Base-by-base conservation (phyloP, 2,113 vertebrate species). In the Harpagus bidentatus region DNA sequence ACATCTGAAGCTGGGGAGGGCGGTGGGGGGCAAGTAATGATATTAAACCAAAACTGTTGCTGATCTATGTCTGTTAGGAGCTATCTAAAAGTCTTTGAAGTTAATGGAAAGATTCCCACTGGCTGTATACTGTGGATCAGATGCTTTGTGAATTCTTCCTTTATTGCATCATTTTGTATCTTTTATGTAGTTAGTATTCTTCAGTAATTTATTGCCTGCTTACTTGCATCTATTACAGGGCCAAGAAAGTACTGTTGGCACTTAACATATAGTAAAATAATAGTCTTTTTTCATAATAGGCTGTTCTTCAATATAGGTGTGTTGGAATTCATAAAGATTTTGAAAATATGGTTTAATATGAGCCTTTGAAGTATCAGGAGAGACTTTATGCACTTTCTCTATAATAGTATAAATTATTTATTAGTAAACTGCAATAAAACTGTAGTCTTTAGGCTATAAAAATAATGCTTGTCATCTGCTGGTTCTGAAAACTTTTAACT, bases 381-480 rank as follows among this genome's bases (percentile, higher is more conserved):
- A 45, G 72, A 61, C n/a, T 93, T 90, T 40, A 42, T 86, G 59
- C 10, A 50, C 34, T 79, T 94, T 67, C 79, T 69, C 36, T 85
- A 3, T 76, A 94, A 85, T 58, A 66, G 13, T 40, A 78, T 74
- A 80, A 90, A 88, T 92, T 79, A 79, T 94, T 95, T 86, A 91
- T 94, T 83, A 95, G 63, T 88, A 90, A 85, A 84, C 53, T 70
- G 42, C 63, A 92, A 88, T 95, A 89, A 90, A 91, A 85, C 55
- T 56, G 15, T 9, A 47, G 50, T 55, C 73, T 59, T 80, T 62
- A 65, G 70, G 72, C 40, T 70, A 67, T 53, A 90, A 85, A 95
- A 78, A 72, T 56, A 94, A 89, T 67, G 34, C 38, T 76, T 88
- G 31, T 91, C 40, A 45, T 63, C 25, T 89, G 32, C n/a, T 88